Evolutionary conservation across 1,140 invertebrate species (phyloP), one percentile per base, ranked within the genome.

Genomic region (Drosophila nigromelanica): DNA sequence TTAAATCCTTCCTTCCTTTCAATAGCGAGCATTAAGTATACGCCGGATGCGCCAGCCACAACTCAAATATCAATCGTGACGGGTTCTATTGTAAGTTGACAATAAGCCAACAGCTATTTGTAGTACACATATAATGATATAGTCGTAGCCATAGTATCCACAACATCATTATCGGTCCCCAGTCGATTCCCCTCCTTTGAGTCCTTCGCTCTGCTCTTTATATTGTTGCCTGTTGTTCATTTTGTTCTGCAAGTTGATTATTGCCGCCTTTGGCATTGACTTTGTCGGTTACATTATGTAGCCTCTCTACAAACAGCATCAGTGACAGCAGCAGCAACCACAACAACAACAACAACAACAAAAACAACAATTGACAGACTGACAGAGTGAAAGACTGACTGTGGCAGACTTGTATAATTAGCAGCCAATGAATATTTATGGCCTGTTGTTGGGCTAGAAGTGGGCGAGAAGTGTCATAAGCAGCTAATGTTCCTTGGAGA

Each of bases 351-450:
- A 42, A 35, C 27, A 39, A 10, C 40, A 33, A 30, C 50, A 35
- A 24, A 2, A 37, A 14, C 40, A 33, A 43, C 42, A 35, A 33
- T 8, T 33, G 30, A 7, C 2, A 33, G 27, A n/a, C 43, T 66
- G 47, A 40, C 45, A 21, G 50, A n/a, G 40, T 66, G 47, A 40
- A 40, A 21, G 50, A 35, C 43, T 40, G 33, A 35, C 62, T 37
- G 51, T 30, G 6, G 33, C 33, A 43, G 75, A 63, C 59, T 48
- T 27, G 43, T 61, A 56, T 73, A 79, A 89, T 82, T 79, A 82
- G 76, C 75, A 70, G 70, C 78, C 78, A 81, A 85, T 85, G 66
- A 78, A 82, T 86, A 82, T 87, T 89, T 76, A 87, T 82, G 37
- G 54, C 43, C 43, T 18, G 18, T 55, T 42, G 35, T 42, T n/a